phyloP scores from a whole-genome alignment of 2,888 invertebrate species.

The Eremobia ochroleuca region DNA sequence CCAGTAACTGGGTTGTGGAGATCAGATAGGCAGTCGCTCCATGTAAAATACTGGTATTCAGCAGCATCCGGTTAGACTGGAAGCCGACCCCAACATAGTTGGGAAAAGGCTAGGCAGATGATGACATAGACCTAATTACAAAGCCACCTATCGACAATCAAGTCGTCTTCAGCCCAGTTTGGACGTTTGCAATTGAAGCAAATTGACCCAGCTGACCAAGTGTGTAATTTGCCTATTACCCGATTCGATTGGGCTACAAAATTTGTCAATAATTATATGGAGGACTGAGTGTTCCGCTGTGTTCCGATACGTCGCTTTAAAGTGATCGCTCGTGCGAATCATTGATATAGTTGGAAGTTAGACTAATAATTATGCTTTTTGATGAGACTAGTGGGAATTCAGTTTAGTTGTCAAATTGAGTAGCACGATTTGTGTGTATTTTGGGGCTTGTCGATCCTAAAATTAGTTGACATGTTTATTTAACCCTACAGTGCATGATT shows the following conservation, averaged over 20 bases:
- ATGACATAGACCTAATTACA: neutral
- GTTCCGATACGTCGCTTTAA: slow-evolving; percentile 32
- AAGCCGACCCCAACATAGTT: no score
- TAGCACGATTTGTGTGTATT: neutral
- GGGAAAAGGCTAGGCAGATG: no score
- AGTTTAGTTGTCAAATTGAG: slow-evolving; percentile 18
- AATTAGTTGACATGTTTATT: neutral
- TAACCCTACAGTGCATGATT: no score
- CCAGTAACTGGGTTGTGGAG: no score
- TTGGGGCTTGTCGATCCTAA: neutral
- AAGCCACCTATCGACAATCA: slow-evolving; percentile 25
- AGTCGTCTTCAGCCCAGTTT: slow-evolving; percentile 16
- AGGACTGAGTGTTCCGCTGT: slow-evolving; percentile 10
- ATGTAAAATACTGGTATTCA: no score
- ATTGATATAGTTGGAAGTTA: slow-evolving; percentile 27
- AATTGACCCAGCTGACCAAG: slow-evolving; percentile 55
- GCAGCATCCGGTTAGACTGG: no score
- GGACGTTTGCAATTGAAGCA: slow-evolving; percentile 20
- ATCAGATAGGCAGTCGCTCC: no score
- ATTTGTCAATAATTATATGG: slow-evolving; percentile 61
- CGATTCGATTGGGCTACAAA: slow-evolving; percentile 40
- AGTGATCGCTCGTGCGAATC: slow-evolving; percentile 29
- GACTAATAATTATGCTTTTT: slow-evolving; percentile 50
- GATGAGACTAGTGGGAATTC: slow-evolving; percentile 26
- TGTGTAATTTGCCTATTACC: slow-evolving; percentile 57